Evolutionary conservation across 2,113 vertebrate species (phyloP).

Genomic region (Mastomys natalensis): DNA sequence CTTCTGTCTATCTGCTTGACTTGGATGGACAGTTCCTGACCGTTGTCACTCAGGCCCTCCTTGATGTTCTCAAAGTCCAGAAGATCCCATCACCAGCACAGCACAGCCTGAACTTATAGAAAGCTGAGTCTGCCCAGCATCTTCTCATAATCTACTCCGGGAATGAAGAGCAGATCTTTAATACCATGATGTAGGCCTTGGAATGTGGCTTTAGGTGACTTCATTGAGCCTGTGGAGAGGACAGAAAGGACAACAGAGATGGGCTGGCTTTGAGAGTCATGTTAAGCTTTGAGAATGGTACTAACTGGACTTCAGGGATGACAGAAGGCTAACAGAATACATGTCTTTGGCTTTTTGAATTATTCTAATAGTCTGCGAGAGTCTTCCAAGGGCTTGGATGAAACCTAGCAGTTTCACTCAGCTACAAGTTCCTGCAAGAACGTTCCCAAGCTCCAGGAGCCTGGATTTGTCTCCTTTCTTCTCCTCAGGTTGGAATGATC

Average conservation of each 20-base stretch:
- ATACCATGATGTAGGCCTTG: accelerated
- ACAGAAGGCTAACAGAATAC: not conserved
- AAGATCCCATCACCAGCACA: not conserved
- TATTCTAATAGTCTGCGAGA: not conserved
- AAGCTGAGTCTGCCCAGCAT: not conserved
- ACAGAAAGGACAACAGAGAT: not conserved
- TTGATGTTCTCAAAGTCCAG: not conserved
- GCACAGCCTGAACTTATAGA: not conserved
- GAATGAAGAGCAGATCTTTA: not conserved
- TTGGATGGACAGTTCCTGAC: not conserved
- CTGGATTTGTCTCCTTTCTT: not conserved
- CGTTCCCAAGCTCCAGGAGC: conserved; percentile 14
- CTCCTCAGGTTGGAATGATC: not conserved
- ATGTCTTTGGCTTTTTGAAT: conserved; percentile 24
- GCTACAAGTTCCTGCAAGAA: conserved; percentile 51
- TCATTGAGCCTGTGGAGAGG: not conserved
- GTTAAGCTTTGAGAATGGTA: not conserved
- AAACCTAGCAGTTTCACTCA: conserved; percentile 57
- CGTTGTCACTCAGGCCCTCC: not conserved
- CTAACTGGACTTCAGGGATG: not conserved
- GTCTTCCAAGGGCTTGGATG: not conserved
- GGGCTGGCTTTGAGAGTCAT: not conserved
- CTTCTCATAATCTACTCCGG: not conserved
- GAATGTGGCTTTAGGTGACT: not conserved
- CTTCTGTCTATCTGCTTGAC: not conserved